These are phyloP conservation scores for Enteromius unitaeniatus DNA, from an alignment of 2,797 vertebrate species.

Conservation along the genomic window DNA sequence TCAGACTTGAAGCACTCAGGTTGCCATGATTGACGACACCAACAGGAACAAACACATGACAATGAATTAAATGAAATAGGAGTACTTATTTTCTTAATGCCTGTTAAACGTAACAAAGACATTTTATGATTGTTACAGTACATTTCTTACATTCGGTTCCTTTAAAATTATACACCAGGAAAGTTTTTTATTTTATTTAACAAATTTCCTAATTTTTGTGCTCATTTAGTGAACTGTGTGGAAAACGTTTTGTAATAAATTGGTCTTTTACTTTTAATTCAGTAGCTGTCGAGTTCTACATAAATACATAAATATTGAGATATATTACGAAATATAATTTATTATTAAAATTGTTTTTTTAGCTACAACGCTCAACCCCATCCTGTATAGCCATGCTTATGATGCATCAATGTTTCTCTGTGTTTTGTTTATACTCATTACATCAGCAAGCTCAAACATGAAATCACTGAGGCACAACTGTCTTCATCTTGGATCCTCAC, in stretches of 20 bases:
- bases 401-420: conserved; percentile 22
- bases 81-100: too few species aligned
- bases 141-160: too few species aligned
- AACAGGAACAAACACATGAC: too few species aligned
- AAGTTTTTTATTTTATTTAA: neutral
- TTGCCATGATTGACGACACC: too few species aligned
- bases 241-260: neutral
- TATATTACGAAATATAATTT: neutral
- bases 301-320: neutral
- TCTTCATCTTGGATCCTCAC: conserved; percentile 63
- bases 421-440: conserved; percentile 16
- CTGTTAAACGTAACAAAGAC: too few species aligned
- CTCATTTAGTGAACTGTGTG: neutral
- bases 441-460: conserved; percentile 15
- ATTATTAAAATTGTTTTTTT: neutral
- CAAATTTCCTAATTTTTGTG: neutral
- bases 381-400: conserved; percentile 10
- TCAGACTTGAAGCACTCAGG: too few species aligned
- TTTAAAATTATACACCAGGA: conserved; percentile 11
- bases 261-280: neutral
- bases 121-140: too few species aligned
- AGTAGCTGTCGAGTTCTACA: neutral
- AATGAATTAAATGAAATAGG: too few species aligned
- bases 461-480: conserved; percentile 17
- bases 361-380: neutral